Percentiles rank a stretch among this genome's conserved stretches.
Conservation (phyloP, 2,888 invertebrate genomes). For the Melinaea menophilus region DNA sequence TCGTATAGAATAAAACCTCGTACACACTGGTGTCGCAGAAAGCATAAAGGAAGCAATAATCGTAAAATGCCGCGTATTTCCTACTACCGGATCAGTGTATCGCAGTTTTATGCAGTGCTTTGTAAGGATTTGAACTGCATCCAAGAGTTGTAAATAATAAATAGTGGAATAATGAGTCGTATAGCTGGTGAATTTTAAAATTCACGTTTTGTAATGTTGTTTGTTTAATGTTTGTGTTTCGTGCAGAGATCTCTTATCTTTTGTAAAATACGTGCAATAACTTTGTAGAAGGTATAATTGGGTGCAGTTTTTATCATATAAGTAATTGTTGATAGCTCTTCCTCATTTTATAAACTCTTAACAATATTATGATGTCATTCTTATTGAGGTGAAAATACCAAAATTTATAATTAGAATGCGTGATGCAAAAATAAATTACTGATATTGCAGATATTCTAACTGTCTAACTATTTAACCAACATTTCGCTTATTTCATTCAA, state of each 20-base stretch:
- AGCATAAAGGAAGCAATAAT: conserved; percentile 62
- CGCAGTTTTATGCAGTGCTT: conserved; percentile 52
- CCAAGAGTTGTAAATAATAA: conserved; percentile 46
- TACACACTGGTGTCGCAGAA: conserved; percentile 45
- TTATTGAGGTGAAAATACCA: too few species aligned
- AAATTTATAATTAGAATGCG: too few species aligned
- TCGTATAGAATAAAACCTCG: conserved; percentile 35
- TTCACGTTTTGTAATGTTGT: conserved; percentile 1
- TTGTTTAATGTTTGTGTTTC: background rate
- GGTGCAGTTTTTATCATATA: too few species aligned
- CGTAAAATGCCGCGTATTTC: conserved; percentile 59
- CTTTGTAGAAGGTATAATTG: too few species aligned
- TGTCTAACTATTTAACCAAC: too few species aligned
- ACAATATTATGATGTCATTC: too few species aligned
- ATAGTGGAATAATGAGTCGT: conserved; percentile 36
- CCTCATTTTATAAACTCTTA: too few species aligned
- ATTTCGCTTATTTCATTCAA: too few species aligned
- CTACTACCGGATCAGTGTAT: conserved; percentile 42
- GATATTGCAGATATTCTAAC: too few species aligned
- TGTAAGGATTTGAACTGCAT: conserved; percentile 51
- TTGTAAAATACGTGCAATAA: too few species aligned
- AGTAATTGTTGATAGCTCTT: too few species aligned
- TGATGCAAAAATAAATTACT: too few species aligned
- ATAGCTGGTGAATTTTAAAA: conserved; percentile 24
- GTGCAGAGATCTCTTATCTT: background rate